Conservation (phyloP, 2,113 vertebrate species). For the Pterocles gutturalis region DNA sequence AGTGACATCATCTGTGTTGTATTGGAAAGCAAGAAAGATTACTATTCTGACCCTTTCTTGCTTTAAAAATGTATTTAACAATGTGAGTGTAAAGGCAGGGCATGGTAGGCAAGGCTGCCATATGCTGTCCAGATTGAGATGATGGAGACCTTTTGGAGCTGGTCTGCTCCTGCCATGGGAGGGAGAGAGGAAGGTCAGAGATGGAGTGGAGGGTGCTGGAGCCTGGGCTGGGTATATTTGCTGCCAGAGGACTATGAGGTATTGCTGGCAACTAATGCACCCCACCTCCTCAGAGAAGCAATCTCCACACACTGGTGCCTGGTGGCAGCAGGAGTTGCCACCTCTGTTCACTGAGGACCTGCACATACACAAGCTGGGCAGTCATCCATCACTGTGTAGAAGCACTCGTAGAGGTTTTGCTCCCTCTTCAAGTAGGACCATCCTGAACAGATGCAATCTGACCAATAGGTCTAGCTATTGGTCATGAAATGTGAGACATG, state of each 20-base stretch:
- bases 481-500: rapidly evolving
- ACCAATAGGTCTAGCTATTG: neutral
- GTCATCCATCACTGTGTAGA: neutral
- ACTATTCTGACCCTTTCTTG: neutral
- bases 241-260: neutral
- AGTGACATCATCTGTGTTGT: neutral
- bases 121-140: neutral
- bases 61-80: neutral
- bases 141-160: neutral
- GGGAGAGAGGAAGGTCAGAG: neutral
- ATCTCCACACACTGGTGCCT: neutral
- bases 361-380: neutral
- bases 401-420: rapidly evolving
- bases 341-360: neutral
- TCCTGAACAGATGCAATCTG: neutral
- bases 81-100: neutral
- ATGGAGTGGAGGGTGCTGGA: neutral
- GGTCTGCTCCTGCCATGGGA: neutral
- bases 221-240: rapidly evolving
- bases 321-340: neutral
- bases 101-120: neutral
- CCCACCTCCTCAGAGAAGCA: neutral
- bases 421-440: neutral
- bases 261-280: neutral
- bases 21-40: neutral